These are phyloP conservation scores for Nomada ruficornis DNA, from an alignment of 2,888 invertebrate genomes.

Conservation along the genomic window DNA sequence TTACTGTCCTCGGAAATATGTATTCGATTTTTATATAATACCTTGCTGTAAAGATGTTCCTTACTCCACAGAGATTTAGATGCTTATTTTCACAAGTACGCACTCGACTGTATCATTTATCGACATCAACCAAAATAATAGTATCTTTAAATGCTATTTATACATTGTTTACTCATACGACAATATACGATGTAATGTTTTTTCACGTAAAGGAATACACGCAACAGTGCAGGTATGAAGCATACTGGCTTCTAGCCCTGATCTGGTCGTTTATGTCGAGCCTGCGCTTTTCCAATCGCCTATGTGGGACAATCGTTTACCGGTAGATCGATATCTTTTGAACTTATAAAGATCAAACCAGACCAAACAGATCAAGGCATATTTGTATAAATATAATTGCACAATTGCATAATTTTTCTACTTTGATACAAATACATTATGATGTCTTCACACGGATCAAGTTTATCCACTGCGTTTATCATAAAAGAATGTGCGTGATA, in stretches of 20 bases:
- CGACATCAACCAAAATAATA: not conserved
- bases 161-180: not conserved
- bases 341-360: conserved; percentile 3
- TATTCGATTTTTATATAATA: conserved; percentile 10
- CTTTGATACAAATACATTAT: not conserved
- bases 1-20: not conserved
- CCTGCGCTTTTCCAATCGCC: conserved; percentile 55
- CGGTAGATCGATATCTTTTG: conserved; percentile 50
- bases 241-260: conserved; percentile 33
- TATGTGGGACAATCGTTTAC: conserved; percentile 49
- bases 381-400: not conserved
- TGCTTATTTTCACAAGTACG: not conserved
- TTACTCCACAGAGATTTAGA: not conserved
- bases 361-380: not conserved
- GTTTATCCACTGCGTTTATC: not conserved
- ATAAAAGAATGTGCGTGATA: not conserved
- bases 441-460: no score
- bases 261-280: conserved; percentile 37
- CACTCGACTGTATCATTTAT: not conserved
- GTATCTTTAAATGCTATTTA: not conserved
- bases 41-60: not conserved
- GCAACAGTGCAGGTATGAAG: no score
- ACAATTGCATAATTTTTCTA: not conserved
- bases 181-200: not conserved
- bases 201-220: no score